phyloP scores from a whole-genome alignment of 37 sponge, comb jelly and placozoan genomes.

The Diacarnus erythraeanus region DNA sequence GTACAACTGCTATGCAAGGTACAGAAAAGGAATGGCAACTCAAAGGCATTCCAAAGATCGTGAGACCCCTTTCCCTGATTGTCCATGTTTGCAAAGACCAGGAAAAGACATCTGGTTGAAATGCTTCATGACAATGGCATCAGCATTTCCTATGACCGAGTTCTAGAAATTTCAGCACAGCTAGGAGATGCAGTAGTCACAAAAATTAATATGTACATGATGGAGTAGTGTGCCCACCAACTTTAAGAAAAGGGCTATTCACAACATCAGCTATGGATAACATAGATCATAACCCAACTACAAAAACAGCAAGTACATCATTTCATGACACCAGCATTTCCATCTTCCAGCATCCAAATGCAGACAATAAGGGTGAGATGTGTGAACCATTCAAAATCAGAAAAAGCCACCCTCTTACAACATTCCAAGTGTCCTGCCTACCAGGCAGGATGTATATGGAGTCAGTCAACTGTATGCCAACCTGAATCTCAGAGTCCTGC shows the following conservation, averaged over 20 bases:
- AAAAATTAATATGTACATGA: neutral
- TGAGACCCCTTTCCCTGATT: neutral
- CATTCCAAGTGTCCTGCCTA: neutral
- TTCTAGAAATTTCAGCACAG: conserved; percentile 21
- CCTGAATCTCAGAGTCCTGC: neutral
- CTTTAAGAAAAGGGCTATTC: neutral
- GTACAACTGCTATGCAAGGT: neutral
- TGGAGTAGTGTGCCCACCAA: conserved; percentile 5
- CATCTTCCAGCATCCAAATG: conserved; percentile 3
- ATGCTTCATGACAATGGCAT: conserved; percentile 23
- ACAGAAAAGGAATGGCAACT: too few species aligned
- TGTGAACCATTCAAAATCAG: neutral
- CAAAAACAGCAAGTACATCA: neutral
- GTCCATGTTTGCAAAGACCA: conserved; percentile 5
- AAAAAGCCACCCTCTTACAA: neutral
- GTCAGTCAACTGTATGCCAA: neutral
- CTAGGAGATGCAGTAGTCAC: conserved; percentile 28
- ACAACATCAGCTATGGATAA: conserved; percentile 11
- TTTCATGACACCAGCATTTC: too few species aligned
- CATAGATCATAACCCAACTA: conserved; percentile 5
- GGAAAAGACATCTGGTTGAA: conserved; percentile 30
- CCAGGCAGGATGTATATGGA: neutral
- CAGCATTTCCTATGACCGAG: conserved; percentile 48
- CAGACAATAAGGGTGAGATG: neutral
- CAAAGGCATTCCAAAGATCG: conserved; percentile 4